Evolutionary conservation across 2,113 vertebrate species (phyloP).

Genomic region (Ondatra zibethicus): DNA sequence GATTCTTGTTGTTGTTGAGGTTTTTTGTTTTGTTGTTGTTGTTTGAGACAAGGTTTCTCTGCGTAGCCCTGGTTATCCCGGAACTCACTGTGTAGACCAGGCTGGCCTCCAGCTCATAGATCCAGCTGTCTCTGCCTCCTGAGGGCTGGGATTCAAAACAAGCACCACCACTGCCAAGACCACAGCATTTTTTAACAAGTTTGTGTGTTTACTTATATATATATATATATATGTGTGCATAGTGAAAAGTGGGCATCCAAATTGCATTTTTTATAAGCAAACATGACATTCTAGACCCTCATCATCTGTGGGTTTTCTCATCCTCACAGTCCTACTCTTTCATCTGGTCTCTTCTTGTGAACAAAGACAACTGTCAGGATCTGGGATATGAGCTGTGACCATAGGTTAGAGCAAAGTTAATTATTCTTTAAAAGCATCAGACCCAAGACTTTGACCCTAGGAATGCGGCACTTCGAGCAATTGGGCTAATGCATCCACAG

Average conservation of each 20-base stretch:
- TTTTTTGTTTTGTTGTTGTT: no score
- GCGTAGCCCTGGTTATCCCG: background rate
- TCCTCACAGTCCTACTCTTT: constrained; percentile 37
- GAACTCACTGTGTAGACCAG: background rate
- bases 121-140: background rate
- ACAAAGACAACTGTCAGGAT: constrained; percentile 55
- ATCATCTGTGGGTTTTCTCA: background rate
- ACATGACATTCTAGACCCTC: background rate
- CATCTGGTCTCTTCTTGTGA: constrained; percentile 10
- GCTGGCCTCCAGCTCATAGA: background rate
- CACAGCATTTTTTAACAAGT: background rate
- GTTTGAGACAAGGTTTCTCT: background rate
- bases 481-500: constrained; percentile 19
- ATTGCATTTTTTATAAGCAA: background rate
- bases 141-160: background rate
- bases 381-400: constrained; percentile 66
- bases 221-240: background rate
- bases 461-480: constrained; percentile 61
- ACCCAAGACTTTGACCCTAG: constrained; percentile 58
- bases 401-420: constrained; percentile 71
- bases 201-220: background rate
- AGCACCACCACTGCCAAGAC: background rate
- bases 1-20: background rate
- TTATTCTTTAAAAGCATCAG: constrained; percentile 66
- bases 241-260: background rate